phyloP scores from a whole-genome alignment of 2,888 invertebrate genomes.

The Catocala nupta region DNA sequence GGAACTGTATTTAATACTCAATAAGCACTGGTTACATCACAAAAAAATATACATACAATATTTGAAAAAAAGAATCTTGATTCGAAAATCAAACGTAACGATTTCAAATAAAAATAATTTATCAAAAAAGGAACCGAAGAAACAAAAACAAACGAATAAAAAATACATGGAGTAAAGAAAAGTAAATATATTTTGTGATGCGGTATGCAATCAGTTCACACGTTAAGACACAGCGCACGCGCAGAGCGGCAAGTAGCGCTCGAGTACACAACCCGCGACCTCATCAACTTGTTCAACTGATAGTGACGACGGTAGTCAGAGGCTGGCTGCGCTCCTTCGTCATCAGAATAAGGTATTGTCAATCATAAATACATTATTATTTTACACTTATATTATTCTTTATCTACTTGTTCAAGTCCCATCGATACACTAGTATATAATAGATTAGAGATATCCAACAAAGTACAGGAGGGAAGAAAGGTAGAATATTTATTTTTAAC shows the following conservation, averaged over 20 bases:
- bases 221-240: constrained; percentile 54
- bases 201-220: constrained; percentile 64
- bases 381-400: constrained; percentile 14
- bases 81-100: background rate
- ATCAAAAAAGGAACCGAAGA: background rate
- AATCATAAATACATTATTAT: constrained; percentile 43
- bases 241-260: constrained; percentile 77
- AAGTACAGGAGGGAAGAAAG: too few relatives aligned
- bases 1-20: constrained; percentile 2
- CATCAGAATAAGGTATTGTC: constrained; percentile 57
- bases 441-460: too few relatives aligned
- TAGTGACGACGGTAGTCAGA: constrained; percentile 57
- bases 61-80: background rate
- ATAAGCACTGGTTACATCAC: background rate
- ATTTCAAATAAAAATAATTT: background rate
- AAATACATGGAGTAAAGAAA: background rate
- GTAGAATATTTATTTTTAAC: too few relatives aligned
- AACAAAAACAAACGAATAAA: background rate
- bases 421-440: background rate
- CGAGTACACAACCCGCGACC: constrained; percentile 53
- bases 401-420: constrained; percentile 13
- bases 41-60: background rate
- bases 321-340: constrained; percentile 82
- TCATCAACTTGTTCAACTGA: constrained; percentile 27
- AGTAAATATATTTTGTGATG: background rate